Base-by-base conservation (phyloP, 2,113 vertebrate genomes). In the Mormyrus lacerda region DNA sequence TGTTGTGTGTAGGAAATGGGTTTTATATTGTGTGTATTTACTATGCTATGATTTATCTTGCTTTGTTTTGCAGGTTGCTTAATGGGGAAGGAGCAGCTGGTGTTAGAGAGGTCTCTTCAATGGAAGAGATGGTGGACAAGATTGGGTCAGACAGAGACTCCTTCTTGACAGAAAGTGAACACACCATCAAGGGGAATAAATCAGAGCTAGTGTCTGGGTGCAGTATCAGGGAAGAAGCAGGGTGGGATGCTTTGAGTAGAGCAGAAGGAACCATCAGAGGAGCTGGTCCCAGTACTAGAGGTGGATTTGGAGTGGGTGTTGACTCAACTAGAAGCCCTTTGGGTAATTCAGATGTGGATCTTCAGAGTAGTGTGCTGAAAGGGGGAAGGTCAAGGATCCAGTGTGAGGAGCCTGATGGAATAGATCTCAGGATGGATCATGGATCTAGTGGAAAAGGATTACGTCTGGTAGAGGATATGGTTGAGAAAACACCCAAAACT, bases 1-100 rank as follows among this genome's bases (percentile, higher is more conserved):
- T 85, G 17, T 48, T 85, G 83, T 51, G 84, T 6, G n/a, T 15
- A 27, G 44, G 39, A 47, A 44, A 47, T 47, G 17, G 35, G 2
- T 39, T 83, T 84, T 42, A 84, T 84, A 24, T 85, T 45, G 83
- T 47, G 35, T 58, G 2, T 58, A 7, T 42, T 83, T 83, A 55
- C 17, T n/a, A 39, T 42, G 19, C 55, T 65, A 65, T 85, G 21
- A 86, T 65, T 1, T 31, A 82, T 85, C 31, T 1, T 45, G 47
- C 11, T 31, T 89, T 24, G 27, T 2, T 50, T 90, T 21, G 17
- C 89, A 96, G 95, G 50, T 91, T 95, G 73, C 89, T 95, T 85
- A 91, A 92, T 84, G 51, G 50, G 11, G 76, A 88, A 83, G 89
- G 45, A 44, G 91, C 93, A 45, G 58, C 88, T 21, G 90, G 90